Percentiles rank a stretch among this genome's conserved stretches.
Evolutionary conservation across 2,113 vertebrate genomes (phyloP).

Genomic region (Solenodon paradoxus): DNA sequence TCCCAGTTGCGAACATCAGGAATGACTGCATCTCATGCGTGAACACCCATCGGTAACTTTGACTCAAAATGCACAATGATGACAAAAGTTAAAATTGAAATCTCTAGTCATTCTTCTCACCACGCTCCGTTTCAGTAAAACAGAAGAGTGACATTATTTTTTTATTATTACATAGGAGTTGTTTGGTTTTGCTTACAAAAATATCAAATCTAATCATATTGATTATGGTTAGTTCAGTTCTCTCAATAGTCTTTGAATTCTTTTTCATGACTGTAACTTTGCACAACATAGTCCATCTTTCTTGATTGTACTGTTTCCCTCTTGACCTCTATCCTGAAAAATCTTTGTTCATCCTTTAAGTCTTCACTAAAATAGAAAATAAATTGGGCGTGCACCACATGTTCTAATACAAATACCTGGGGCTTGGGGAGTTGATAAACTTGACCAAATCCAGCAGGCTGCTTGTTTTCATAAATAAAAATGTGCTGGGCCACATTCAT

Average conservation of each 20-base stretch:
- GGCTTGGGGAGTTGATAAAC: not conserved
- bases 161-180: not conserved
- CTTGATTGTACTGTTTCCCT: not conserved
- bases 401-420: not conserved
- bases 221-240: not conserved
- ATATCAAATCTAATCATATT: not conserved
- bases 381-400: not conserved
- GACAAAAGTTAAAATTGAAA: not conserved
- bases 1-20: too few relatives aligned
- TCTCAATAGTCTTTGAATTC: not conserved
- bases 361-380: not conserved
- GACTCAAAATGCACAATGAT: not conserved
- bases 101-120: not conserved
- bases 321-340: not conserved
- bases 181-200: constrained; percentile 13
- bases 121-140: not conserved
- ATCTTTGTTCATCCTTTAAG: not conserved
- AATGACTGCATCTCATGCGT: not conserved
- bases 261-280: not conserved
- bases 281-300: not conserved
- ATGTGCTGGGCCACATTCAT: not conserved
- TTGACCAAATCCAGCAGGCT: not conserved
- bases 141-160: not conserved
- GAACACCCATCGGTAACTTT: not conserved
- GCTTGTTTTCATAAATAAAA: not conserved